phyloP scores from a whole-genome alignment of 2,113 vertebrate species.

The Pelmatolapia mariae region DNA sequence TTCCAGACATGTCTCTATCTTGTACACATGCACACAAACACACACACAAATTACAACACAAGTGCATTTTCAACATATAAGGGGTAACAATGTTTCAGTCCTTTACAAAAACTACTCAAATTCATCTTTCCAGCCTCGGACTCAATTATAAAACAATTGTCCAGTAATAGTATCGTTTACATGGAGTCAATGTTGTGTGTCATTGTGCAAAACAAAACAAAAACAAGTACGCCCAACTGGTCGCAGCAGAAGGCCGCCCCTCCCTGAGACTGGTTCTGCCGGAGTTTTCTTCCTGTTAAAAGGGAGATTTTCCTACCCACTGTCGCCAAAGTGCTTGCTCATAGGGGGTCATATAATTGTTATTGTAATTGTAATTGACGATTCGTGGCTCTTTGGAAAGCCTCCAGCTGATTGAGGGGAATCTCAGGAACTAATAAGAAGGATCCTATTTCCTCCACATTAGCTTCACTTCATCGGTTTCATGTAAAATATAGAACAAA shows the following conservation, averaged over 20 bases:
- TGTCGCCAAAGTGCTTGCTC: not conserved
- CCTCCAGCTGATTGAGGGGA: too few relatives aligned
- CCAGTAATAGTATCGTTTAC: not conserved
- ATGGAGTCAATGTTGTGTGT: not conserved
- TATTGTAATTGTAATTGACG: too few relatives aligned
- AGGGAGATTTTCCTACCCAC: not conserved
- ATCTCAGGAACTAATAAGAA: too few relatives aligned
- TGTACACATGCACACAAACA: not conserved
- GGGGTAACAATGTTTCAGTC: not conserved
- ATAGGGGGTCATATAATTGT: too few relatives aligned
- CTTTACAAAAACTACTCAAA: not conserved
- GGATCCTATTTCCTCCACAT: too few relatives aligned
- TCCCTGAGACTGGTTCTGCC: not conserved
- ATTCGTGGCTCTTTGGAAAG: too few relatives aligned
- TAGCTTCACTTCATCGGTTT: not conserved
- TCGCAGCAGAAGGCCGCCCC: not conserved
- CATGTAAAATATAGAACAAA: not conserved
- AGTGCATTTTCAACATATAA: not conserved
- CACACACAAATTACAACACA: not conserved
- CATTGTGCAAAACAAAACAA: not conserved
- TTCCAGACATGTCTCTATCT: not conserved
- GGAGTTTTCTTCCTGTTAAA: rapidly evolving
- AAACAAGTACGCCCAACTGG: not conserved
- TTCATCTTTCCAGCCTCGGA: not conserved
- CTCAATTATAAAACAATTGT: not conserved